These are phyloP conservation scores for Busseola fusca DNA, from an alignment of 2,888 invertebrate genomes.

Conservation along the genomic window DNA sequence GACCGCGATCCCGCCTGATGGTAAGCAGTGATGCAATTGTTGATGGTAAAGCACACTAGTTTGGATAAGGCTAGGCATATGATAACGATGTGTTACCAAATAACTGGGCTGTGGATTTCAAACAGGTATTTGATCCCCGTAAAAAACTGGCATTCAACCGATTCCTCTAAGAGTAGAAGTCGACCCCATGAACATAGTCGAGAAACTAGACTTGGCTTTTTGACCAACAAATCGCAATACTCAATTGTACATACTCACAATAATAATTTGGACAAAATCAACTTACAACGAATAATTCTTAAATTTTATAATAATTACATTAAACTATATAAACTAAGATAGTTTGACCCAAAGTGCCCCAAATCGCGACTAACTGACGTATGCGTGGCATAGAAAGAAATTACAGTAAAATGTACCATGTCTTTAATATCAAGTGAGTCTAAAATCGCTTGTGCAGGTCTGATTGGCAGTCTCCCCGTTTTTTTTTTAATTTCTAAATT, in stretches of 20 bases:
- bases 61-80: too few species aligned
- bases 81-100: background rate
- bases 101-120: background rate
- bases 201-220: background rate
- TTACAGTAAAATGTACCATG: background rate
- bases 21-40: too few species aligned
- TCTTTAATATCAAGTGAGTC: too few species aligned
- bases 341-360: conserved; percentile 1
- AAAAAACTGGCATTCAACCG: background rate
- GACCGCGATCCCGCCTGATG: too few species aligned
- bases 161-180: background rate
- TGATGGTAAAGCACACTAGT: too few species aligned
- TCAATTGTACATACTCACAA: conserved; percentile 40
- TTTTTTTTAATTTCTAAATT: too few species aligned
- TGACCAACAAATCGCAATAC: conserved; percentile 2
- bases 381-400: conserved; percentile 5
- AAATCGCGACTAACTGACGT: conserved; percentile 2
- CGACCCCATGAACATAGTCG: background rate
- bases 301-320: conserved; percentile 39
- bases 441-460: background rate
- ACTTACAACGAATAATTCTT: conserved; percentile 50
- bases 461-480: background rate
- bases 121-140: background rate
- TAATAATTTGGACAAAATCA: conserved; percentile 35
- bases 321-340: conserved; percentile 7